Conservation (phyloP, 2,888 invertebrate species). For the Cryptus viduatorius region DNA sequence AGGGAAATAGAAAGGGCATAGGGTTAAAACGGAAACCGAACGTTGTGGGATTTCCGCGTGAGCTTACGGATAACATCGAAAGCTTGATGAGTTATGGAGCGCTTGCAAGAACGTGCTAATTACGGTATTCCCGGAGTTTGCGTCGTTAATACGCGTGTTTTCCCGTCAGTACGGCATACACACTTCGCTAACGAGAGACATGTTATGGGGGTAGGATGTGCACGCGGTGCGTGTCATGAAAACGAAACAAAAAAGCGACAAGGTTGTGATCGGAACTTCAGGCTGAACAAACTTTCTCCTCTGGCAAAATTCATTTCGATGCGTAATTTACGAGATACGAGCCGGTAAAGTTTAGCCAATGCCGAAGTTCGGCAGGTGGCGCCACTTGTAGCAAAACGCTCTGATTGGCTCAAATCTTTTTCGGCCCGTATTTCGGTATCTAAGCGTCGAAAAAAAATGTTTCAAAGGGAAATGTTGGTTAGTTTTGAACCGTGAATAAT, state of each 20-base stretch:
- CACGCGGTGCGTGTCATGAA: neutral
- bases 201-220: neutral
- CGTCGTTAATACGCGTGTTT: slow-evolving; percentile 46
- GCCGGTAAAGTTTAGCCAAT: neutral
- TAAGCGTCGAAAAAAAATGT: neutral
- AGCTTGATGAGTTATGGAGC: slow-evolving; percentile 66
- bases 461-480: neutral
- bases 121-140: slow-evolving; percentile 61
- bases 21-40: slow-evolving; percentile 52
- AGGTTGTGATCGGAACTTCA: neutral
- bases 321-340: neutral
- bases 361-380: neutral
- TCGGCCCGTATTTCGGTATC: neutral
- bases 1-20: slow-evolving; percentile 23
- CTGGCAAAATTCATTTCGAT: neutral
- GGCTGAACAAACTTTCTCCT: neutral
- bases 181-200: slow-evolving; percentile 17
- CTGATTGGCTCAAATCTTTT: neutral
- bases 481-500: neutral
- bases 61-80: slow-evolving; percentile 62
- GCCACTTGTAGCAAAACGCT: neutral
- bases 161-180: slow-evolving; percentile 25
- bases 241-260: neutral
- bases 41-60: slow-evolving; percentile 59
- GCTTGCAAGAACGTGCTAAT: slow-evolving; percentile 73